phyloP scores from a whole-genome alignment of 1,140 invertebrate species.

The Drosophila ananassae region DNA sequence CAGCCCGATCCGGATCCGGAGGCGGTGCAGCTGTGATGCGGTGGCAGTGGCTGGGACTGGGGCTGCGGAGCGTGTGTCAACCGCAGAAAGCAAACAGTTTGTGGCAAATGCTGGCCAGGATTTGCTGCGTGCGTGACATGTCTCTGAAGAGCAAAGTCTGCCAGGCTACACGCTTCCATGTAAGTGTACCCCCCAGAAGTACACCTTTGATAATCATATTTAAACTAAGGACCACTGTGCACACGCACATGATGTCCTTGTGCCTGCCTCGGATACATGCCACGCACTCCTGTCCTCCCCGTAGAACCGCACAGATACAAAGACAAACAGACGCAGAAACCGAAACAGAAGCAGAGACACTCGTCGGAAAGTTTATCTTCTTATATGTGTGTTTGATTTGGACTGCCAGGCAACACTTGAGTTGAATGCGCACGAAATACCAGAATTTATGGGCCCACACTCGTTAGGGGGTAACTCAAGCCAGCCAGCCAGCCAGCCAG shows the following conservation, averaged over 20 bases:
- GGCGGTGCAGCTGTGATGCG: constrained; percentile 7
- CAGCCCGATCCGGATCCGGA: constrained; percentile 5
- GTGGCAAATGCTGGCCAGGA: constrained; percentile 33
- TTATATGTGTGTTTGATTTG: constrained; percentile 61
- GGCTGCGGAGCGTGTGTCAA: constrained; percentile 19
- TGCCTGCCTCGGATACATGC: neutral
- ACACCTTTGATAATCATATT: too few relatives aligned
- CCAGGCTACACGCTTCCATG: too few relatives aligned
- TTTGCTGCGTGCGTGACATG: constrained; percentile 37
- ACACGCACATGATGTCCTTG: constrained; percentile 1
- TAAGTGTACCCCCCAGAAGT: too few relatives aligned
- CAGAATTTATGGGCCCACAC: constrained; percentile 18
- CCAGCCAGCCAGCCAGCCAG: neutral
- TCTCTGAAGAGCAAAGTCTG: constrained; percentile 10
- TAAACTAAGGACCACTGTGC: neutral
- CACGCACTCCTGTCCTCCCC: constrained; percentile 15
- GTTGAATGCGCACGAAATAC: constrained; percentile 37
- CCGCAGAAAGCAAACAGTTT: constrained; percentile 31
- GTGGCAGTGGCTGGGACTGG: neutral
- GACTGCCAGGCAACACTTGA: constrained; percentile 55
- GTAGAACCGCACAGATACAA: neutral
- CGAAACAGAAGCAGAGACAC: constrained; percentile 4
- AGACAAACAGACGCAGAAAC: constrained; percentile 18
- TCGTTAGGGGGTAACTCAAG: neutral
- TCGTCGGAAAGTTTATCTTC: constrained; percentile 42